These are phyloP conservation scores for Chrysopilus asiliformis DNA, from an alignment of 2,888 invertebrate species.

Conservation along the genomic window DNA sequence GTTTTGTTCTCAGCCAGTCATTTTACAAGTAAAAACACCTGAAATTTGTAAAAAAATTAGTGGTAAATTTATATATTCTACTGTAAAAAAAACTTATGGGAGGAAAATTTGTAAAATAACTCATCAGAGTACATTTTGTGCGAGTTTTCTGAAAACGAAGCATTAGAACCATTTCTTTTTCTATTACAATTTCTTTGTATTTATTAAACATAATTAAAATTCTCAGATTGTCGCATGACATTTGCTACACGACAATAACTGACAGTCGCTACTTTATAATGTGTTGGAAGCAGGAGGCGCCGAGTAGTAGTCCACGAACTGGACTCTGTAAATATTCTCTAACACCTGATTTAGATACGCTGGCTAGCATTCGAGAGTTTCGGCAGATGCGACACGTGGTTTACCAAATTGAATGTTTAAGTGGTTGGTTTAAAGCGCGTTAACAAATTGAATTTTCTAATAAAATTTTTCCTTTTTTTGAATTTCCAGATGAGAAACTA, in stretches of 20 bases:
- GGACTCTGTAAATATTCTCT: slow-evolving; percentile 33
- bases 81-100: too few relatives aligned
- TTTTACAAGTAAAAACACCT: too few relatives aligned
- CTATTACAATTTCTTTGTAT: too few relatives aligned
- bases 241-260: slow-evolving; percentile 28
- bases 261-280: slow-evolving; percentile 33
- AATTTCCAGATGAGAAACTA: slow-evolving; percentile 26
- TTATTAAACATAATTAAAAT: not conserved
- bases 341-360: slow-evolving; percentile 30
- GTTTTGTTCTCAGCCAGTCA: too few relatives aligned
- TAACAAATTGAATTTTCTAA: not conserved
- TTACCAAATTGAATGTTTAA: slow-evolving; percentile 27
- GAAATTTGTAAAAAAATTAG: too few relatives aligned
- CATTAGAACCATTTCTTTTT: too few relatives aligned
- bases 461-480: not conserved
- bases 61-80: too few relatives aligned
- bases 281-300: slow-evolving; percentile 30
- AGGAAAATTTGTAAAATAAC: too few relatives aligned
- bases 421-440: slow-evolving; percentile 15
- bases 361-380: slow-evolving; percentile 34
- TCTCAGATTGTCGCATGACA: slow-evolving; percentile 22
- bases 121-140: too few relatives aligned
- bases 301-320: slow-evolving; percentile 24
- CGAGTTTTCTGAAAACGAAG: too few relatives aligned
- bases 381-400: slow-evolving; percentile 29